Conservation (phyloP, 2,113 vertebrate species). For the Taxidea taxus region DNA sequence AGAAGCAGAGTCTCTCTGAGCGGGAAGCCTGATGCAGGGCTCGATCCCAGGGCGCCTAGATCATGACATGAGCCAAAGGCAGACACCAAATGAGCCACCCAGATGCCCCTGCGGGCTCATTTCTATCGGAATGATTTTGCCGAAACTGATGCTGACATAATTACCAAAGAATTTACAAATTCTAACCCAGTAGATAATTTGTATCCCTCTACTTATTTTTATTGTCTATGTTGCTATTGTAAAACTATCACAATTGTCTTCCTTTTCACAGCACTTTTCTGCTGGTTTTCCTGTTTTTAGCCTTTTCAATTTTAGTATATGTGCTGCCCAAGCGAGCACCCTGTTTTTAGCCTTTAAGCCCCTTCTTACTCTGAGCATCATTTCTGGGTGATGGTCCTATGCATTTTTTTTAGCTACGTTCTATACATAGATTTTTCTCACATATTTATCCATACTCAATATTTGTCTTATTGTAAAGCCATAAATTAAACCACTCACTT, state of each 20-base stretch:
- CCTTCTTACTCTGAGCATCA: background rate
- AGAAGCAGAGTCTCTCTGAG: background rate
- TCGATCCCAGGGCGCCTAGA: background rate
- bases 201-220: background rate
- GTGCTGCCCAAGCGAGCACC: too few relatives aligned
- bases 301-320: too few relatives aligned
- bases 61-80: background rate
- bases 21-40: background rate
- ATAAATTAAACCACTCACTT: background rate
- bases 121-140: background rate
- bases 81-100: too few relatives aligned
- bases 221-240: background rate
- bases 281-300: background rate
- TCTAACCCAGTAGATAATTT: background rate
- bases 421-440: background rate
- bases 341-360: accelerated
- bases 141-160: background rate
- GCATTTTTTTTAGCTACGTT: background rate
- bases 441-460: background rate
- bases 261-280: background rate
- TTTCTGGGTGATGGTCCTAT: background rate
- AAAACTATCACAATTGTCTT: background rate
- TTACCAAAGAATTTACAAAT: background rate
- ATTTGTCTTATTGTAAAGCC: background rate
- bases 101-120: background rate